Conservation (phyloP, 2,797 vertebrate genomes). For the Enoplosus armatus region DNA sequence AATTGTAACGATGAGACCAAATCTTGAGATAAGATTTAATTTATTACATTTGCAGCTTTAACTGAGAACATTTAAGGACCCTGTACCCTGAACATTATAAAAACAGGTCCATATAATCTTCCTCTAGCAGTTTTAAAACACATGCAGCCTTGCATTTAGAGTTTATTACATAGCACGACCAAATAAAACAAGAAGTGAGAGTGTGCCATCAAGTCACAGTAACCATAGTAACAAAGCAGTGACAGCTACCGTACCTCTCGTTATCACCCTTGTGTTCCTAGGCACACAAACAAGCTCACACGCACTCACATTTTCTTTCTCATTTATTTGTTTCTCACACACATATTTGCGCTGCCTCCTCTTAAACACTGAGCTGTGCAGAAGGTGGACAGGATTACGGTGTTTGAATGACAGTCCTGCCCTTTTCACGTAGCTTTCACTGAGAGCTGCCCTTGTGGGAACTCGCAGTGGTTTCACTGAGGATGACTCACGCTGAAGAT, state of each 20-base stretch:
- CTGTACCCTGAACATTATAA: slow-evolving; percentile 15
- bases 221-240: slow-evolving; percentile 63
- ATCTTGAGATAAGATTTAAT: slow-evolving; percentile 3
- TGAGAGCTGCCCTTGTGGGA: slow-evolving; percentile 47
- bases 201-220: slow-evolving; percentile 38
- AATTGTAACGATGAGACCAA: neutral
- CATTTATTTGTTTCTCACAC: slow-evolving; percentile 3
- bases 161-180: slow-evolving; percentile 3
- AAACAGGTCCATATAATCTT: slow-evolving; percentile 4
- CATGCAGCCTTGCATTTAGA: slow-evolving; percentile 25
- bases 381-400: slow-evolving; percentile 29
- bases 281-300: slow-evolving; percentile 21
- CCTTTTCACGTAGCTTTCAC: slow-evolving; percentile 57
- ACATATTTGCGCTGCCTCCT: neutral
- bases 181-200: slow-evolving; percentile 32
- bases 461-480: slow-evolving; percentile 44
- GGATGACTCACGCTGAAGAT: slow-evolving; percentile 69
- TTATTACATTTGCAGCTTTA: slow-evolving; percentile 37
- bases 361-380: slow-evolving; percentile 12
- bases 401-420: slow-evolving; percentile 64
- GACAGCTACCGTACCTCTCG: slow-evolving; percentile 42
- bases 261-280: slow-evolving; percentile 16
- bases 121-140: neutral
- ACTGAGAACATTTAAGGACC: slow-evolving; percentile 24
- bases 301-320: slow-evolving; percentile 5